Base-by-base conservation (phyloP, 2,113 vertebrate species). In the Hyaena hyaena region DNA sequence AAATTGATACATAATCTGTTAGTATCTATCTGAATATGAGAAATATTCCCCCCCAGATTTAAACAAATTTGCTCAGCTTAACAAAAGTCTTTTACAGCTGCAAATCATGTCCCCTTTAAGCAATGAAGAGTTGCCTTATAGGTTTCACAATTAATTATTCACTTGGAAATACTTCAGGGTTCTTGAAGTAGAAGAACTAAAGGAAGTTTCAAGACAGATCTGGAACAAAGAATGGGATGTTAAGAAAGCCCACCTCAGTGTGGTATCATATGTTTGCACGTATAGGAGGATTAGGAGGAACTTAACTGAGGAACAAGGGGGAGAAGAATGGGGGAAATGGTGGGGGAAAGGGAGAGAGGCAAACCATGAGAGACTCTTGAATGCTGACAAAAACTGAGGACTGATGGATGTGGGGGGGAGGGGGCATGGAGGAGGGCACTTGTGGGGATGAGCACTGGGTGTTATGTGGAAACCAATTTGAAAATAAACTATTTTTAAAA, bases 161-260 rank as follows among this genome's bases (percentile, higher is more conserved):
- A 83, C 35, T 66, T 89, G 28, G 96, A 97, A 87, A 89, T 48
- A 95, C 79, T 23, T 53, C 31, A 73, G 33, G 2, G 28, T 93
- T 96, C 48, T 69, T 77, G 5, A 73, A 93, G 79, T 15, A 93
- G 19, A 95, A 19, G 15, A 89, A 35, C 48, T 94, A 69, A 93
- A 93, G 63, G 28, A 91, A 93, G 90, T 24, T 50, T 58, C 35
- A 83, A 14, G 10, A 33, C 21, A 50, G 68, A 12, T 63, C 28
- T 76, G 21, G 26, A 11, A 74, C 4, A 65, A 92, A 94, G 55
- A 87, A 68, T n/a, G 7, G 9, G 1, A 3, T 74, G 2, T 77
- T 45, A 80, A 28, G 24, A 90, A 95, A 96, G 74, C 8, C 7
- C 12, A 94, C 3, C n/a, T 5, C 50, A 50, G 39, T 39, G 39